Percentiles rank a stretch among this genome's conserved stretches.
Conservation (phyloP, 2,113 vertebrate species). For the pig (Sus scrofa) region T2T-Sscrofa CM000824.6:61115001-61115500, state of each 20-base stretch:
- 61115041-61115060: background rate
- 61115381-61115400: background rate
- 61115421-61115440: background rate
- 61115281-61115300: background rate
- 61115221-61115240: background rate
- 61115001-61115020: background rate
- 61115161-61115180: background rate
- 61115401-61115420: background rate
- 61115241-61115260: background rate
- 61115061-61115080: no score
- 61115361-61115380: background rate
- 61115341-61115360: background rate
- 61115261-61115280: background rate
- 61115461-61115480: background rate
- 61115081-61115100: background rate
- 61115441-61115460: accelerated
- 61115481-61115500: background rate
- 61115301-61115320: no score
- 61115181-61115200: background rate
- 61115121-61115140: background rate
- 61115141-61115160: background rate
- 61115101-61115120: background rate
- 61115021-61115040: background rate
- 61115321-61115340: background rate
- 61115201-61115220: background rate